These are phyloP conservation scores for Turritopsis dohrnii DNA, from an alignment of 30 jellyfish, hydroid and myxozoan species.

Conservation along the genomic window DNA sequence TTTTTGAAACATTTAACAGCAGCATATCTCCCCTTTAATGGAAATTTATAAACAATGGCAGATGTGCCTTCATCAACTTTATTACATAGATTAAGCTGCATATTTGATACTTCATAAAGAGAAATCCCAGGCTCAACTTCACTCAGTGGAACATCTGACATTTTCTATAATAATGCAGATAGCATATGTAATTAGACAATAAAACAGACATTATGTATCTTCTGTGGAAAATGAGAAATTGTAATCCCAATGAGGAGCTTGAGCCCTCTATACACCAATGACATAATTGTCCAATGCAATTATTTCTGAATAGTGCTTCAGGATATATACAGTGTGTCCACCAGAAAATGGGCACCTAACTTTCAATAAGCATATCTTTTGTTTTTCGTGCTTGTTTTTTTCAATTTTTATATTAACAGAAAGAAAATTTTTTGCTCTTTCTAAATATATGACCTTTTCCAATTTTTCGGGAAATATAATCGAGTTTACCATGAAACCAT, in stretches of 20 bases:
- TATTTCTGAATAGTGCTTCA: not conserved
- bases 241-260: not conserved
- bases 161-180: not conserved
- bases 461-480: no score
- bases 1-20: constrained; percentile 25
- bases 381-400: no score
- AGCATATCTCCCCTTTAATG: not conserved
- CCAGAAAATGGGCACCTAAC: no score
- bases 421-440: no score
- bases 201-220: not conserved
- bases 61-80: constrained; percentile 32
- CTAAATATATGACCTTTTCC: no score
- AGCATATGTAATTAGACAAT: not conserved
- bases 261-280: not conserved
- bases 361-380: no score
- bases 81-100: constrained; percentile 16
- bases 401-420: no score
- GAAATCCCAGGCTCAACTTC: not conserved
- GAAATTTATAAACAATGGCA: constrained; percentile 23
- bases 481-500: no score
- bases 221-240: not conserved
- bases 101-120: constrained; percentile 9
- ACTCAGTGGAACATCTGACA: not conserved
- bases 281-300: not conserved
- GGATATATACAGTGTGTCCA: no score